phyloP scores from a whole-genome alignment of 2,797 vertebrate genomes.

The Clarias fuscus region DNA sequence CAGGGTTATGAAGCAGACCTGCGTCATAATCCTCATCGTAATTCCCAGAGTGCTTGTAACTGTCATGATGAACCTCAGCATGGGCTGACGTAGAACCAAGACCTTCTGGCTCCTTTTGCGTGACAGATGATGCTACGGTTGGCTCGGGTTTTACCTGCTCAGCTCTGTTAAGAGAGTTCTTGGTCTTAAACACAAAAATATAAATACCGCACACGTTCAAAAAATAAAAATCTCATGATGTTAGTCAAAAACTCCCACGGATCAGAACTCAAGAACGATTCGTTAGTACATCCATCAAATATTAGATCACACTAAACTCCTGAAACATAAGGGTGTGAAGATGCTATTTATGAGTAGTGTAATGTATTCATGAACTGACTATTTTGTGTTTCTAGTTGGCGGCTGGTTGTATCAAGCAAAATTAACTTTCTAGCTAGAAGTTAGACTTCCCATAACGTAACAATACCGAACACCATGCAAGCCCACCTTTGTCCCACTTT shows the following conservation, averaged over 20 bases:
- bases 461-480: slow-evolving; percentile 13
- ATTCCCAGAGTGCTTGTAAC: slow-evolving; percentile 42
- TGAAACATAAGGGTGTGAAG: neutral
- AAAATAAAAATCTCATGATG: neutral
- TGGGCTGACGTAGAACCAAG: slow-evolving; percentile 38
- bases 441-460: neutral
- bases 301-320: neutral
- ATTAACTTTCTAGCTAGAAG: neutral
- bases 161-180: slow-evolving; percentile 63
- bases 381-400: too few species aligned
- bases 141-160: slow-evolving; percentile 57
- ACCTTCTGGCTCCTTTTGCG: slow-evolving; percentile 50
- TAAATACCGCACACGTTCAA: neutral
- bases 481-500: slow-evolving; percentile 58
- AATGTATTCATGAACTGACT: neutral
- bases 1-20: slow-evolving; percentile 59
- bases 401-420: neutral
- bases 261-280: neutral
- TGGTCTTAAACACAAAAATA: neutral
- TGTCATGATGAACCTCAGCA: neutral
- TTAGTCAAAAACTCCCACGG: neutral
- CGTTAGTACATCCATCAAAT: neutral
- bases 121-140: slow-evolving; percentile 20
- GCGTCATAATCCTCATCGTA: slow-evolving; percentile 57
- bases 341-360: neutral